Percentiles rank a stretch among this genome's conserved stretches.
Conservation (phyloP, 2,797 vertebrate species). For the Simalia tracyae region DNA sequence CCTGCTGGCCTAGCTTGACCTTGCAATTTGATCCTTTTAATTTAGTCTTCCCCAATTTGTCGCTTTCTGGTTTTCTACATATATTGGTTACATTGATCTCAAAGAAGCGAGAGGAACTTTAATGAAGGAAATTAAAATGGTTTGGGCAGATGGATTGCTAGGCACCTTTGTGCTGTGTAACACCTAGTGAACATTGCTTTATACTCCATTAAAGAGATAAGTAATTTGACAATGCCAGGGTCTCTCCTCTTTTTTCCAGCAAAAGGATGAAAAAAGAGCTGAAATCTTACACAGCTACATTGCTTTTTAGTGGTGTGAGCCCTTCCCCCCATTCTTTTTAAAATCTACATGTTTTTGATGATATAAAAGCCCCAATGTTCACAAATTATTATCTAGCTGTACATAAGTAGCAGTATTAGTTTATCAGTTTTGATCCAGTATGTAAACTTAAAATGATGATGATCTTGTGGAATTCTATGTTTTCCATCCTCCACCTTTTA, state of each 20-base stretch:
- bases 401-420: neutral
- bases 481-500: neutral
- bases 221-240: neutral
- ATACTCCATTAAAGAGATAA: neutral
- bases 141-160: neutral
- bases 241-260: neutral
- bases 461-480: neutral
- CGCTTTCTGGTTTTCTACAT: neutral
- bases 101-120: neutral
- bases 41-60: neutral
- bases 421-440: neutral
- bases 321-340: neutral
- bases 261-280: neutral
- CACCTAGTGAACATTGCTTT: neutral
- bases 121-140: neutral
- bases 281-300: neutral
- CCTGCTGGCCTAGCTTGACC: neutral
- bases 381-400: neutral
- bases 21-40: neutral
- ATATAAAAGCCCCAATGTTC: neutral
- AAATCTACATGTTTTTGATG: neutral
- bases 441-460: neutral
- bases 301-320: neutral
- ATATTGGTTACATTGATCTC: neutral
- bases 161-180: too few relatives aligned